Base-by-base conservation (phyloP, 2,113 vertebrate genomes). In the Girardinichthys multiradiatus region DNA sequence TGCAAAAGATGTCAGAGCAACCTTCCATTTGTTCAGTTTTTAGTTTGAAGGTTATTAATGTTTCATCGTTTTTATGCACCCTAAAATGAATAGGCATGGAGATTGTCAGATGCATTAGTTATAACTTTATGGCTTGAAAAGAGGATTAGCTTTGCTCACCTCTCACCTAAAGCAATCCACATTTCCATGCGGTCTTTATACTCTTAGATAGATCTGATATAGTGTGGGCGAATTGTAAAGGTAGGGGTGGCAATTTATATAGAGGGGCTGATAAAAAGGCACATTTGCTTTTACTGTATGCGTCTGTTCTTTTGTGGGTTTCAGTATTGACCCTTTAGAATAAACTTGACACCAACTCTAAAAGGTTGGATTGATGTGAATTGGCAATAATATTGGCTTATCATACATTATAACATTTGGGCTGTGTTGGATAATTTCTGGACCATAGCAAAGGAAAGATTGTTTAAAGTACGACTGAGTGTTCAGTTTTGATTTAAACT, bases 51-150 rank as follows among this genome's bases (percentile, higher is more conserved):
- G 72, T 45, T 81, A 88, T 93, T 65, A 89, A 93, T 91, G 76
- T 86, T 91, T 92, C 70, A 91, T 88, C 85, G 72, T 90, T 81
- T 88, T 26, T 37, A 68, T 86, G 45, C 66, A 71, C 27, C 19
- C 70, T 66, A 63, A 82, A 77, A 62, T 29, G 19, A 54, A 84
- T 72, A 42, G 68, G 62, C 54, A 27, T 19, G 27, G 61, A 83
- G n/a, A 72, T 19, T 51, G 57, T 54, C 11, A 1, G 19, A 87
- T 91, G 81, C 72, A 91, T 90, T 87, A 91, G 66, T 90, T 28
- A 92, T 87, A 70, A 87, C 85, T 65, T 84, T 37, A 74, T 66
- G 37, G 31, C 35, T 80, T 84, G 66, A 62, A 59, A 37, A 72
- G n/a, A 69, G 72, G 27, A 76, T 81, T 64, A 64, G 64, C 63